Base-by-base conservation (phyloP, 2,888 invertebrate genomes). In the Epicampocera succincta region DNA sequence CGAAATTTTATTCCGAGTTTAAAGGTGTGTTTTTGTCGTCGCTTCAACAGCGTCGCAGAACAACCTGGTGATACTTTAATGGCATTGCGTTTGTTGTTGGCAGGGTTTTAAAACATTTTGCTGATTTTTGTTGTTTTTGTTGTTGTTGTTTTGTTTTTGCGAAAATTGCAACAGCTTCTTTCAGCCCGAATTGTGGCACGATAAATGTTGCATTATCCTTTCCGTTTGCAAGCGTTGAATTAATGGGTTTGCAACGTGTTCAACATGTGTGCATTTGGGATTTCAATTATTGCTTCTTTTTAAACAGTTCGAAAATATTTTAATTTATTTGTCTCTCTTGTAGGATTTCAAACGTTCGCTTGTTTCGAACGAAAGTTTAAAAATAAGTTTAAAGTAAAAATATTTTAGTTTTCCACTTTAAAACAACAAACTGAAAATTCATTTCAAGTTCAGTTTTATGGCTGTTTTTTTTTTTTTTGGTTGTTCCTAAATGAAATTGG, bases 261-360 rank as follows among this genome's bases (percentile, higher is more conserved):
- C 79, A 81, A 84, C 78, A 79, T 83, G 80, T 85, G 79, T 86
- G 85, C 87, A 88, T 86, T 87, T 86, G 85, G 87, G 87, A 87
- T 89, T 89, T 89, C 89, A 89, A 89, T 89, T 89, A 89, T 89
- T 88, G 89, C 87, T 87, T 86, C 88, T 48, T 58, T 58, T 89
- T 87, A 88, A 89, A 86, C 87, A 85, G 85, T 83, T 69, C 60
- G 76, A 69, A 68, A 33, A 40, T 76, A 60, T 63, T n/a, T n/a
- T 29, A 15, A 56, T 46, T 29, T 17, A 17, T 33, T 29, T 44
- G 50, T 46, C 38, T 52, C 1, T 63, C 42, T 56, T 19, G 21
- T 19, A 56, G 25, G 15, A 52, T 69, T 65, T 74, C 38, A 56
- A 40, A 19, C 52, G 29, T 54, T 33, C 33, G 33, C 8, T 33